Percentiles rank a stretch among this genome's conserved stretches.
Conservation (phyloP, 2,113 vertebrate species). For the Scatophagus argus region DNA sequence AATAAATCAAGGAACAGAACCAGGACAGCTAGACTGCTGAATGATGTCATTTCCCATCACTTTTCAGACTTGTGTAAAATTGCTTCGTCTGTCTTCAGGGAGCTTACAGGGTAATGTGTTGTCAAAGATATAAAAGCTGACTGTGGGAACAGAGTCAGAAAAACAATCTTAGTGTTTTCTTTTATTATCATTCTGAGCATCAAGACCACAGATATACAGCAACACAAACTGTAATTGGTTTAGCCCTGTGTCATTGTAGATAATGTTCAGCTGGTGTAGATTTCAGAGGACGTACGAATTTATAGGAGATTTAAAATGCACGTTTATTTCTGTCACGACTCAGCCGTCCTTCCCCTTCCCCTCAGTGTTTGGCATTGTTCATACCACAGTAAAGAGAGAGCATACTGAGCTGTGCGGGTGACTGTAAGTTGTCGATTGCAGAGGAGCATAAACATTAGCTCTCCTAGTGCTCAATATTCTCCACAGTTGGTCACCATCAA, state of each 20-base stretch:
- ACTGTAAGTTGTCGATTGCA: constrained; percentile 60
- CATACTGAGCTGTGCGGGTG: constrained; percentile 33
- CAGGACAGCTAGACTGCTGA: constrained; percentile 45
- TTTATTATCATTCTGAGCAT: constrained; percentile 68
- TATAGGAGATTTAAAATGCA: constrained; percentile 34
- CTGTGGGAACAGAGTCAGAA: constrained; percentile 63
- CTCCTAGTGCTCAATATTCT: constrained; percentile 20
- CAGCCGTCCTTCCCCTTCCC: constrained; percentile 58
- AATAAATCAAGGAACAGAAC: constrained; percentile 57
- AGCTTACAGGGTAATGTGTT: constrained; percentile 74
- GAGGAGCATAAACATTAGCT: constrained; percentile 68
- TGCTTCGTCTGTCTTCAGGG: constrained; percentile 69
- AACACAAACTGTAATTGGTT: constrained; percentile 57
- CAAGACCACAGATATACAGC: constrained; percentile 43
- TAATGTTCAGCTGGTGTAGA: constrained; percentile 38
- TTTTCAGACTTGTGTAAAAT: constrained; percentile 75
- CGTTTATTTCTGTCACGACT: constrained; percentile 51
- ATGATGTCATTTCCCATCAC: constrained; percentile 75
- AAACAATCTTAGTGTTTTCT: constrained; percentile 64
- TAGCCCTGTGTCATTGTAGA: constrained; percentile 57
- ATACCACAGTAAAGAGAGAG: constrained; percentile 57
- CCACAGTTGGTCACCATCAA: constrained; percentile 41
- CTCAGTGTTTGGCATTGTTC: constrained; percentile 54
- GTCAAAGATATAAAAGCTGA: constrained; percentile 75
- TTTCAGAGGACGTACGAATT: constrained; percentile 58